Evolutionary conservation across 1,140 invertebrate species (phyloP).

Genomic region (Papilio glaucus): DNA sequence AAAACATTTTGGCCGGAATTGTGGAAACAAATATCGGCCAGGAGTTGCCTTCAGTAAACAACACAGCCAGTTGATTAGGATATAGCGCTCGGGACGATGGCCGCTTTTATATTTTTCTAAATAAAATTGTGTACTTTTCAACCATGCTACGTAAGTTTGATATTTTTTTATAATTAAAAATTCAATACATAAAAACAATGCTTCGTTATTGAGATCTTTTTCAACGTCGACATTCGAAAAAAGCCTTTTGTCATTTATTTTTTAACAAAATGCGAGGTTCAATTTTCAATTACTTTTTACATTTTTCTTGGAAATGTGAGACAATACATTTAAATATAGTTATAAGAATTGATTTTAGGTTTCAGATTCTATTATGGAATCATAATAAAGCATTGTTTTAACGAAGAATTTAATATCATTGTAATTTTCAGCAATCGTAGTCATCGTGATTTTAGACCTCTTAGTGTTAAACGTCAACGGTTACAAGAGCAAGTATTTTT

Average conservation of each 20-base stretch:
- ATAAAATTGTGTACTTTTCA: constrained; percentile 29
- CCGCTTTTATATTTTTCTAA: constrained; percentile 34
- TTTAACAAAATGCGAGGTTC: background rate
- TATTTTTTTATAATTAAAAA: background rate
- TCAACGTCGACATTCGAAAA: no score
- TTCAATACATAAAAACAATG: background rate
- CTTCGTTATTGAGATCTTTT: no score
- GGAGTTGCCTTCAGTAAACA: constrained; percentile 24
- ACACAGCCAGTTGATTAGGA: constrained; percentile 28
- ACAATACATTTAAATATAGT: no score
- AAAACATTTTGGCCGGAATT: constrained; percentile 47
- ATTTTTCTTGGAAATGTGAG: no score
- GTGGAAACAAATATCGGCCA: constrained; percentile 40
- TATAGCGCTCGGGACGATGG: constrained; percentile 21
- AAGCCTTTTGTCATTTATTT: constrained; percentile 39
- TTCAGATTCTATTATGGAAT: no score
- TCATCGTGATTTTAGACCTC: constrained; percentile 43
- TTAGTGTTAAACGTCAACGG: constrained; percentile 49
- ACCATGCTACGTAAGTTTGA: constrained; percentile 29
- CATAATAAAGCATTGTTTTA: background rate
- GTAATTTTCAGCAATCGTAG: constrained; percentile 64
- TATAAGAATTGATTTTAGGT: no score
- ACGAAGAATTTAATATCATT: constrained; percentile 25
- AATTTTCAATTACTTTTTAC: background rate
- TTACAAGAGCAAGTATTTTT: constrained; percentile 62